Conservation (phyloP, 1,140 invertebrate genomes). For the Cryptotermes secundus region DNA sequence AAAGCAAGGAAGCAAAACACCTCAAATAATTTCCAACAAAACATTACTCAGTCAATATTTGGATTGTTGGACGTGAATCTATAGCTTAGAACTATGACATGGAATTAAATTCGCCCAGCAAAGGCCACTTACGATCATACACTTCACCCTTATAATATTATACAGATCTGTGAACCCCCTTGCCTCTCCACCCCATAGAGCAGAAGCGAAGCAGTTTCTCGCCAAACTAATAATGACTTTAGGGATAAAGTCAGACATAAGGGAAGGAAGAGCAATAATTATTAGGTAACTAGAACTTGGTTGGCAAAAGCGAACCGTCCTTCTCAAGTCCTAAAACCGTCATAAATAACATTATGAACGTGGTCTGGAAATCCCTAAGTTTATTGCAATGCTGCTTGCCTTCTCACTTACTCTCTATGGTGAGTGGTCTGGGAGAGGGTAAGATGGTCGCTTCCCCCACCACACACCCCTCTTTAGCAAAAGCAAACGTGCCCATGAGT, state of each 20-base stretch:
- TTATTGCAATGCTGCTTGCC: not conserved
- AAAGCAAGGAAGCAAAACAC: too few species aligned
- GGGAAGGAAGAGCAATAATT: slow-evolving; percentile 19
- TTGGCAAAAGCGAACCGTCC: slow-evolving; percentile 13
- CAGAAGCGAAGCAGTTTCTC: not conserved
- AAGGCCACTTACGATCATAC: not conserved
- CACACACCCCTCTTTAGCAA: not conserved
- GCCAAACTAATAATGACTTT: slow-evolving; percentile 19
- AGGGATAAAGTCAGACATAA: slow-evolving; percentile 12
- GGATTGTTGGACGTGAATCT: not conserved
- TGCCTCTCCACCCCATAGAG: not conserved
- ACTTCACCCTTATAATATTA: not conserved
- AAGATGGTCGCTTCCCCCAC: not conserved
- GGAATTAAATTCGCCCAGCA: not conserved
- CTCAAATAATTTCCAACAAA: too few species aligned
- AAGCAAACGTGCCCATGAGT: slow-evolving; percentile 13
- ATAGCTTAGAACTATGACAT: not conserved
- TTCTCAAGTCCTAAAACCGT: slow-evolving; percentile 19
- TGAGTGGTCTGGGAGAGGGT: not conserved
- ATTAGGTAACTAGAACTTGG: slow-evolving; percentile 16
- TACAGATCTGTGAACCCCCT: not conserved
- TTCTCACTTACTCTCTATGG: not conserved
- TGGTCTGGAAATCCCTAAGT: slow-evolving; percentile 5
- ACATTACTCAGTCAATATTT: too few species aligned
- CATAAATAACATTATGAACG: slow-evolving; percentile 20